Evolutionary conservation across 1,140 invertebrate genomes (phyloP).

Genomic region (Megathymus violae): DNA sequence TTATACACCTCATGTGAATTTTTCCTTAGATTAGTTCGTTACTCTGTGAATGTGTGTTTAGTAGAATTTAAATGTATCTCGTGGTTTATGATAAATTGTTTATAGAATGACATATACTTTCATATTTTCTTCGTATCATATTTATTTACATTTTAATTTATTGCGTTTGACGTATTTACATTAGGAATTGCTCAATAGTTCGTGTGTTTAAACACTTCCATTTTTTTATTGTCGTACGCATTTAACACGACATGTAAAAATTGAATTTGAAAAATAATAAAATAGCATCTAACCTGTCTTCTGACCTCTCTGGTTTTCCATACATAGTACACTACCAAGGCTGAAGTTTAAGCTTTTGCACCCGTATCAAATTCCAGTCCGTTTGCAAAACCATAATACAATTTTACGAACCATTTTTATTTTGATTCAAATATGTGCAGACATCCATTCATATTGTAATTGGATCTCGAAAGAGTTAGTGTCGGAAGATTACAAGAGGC

Average conservation of each 20-base stretch:
- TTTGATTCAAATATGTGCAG: not conserved
- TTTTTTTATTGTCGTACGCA: not conserved
- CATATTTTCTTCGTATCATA: conserved; percentile 28
- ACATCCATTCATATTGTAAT: conserved; percentile 5
- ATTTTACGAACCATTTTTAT: too few species aligned
- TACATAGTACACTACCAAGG: too few species aligned
- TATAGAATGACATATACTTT: conserved; percentile 33
- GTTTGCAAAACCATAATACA: too few species aligned
- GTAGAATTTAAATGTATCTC: conserved; percentile 55
- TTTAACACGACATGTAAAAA: too few species aligned
- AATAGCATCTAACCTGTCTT: too few species aligned
- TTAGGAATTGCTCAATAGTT: conserved; percentile 39
- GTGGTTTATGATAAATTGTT: conserved; percentile 40
- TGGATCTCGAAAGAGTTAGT: conserved; percentile 19
- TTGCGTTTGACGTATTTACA: conserved; percentile 10
- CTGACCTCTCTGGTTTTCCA: too few species aligned
- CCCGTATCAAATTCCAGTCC: too few species aligned
- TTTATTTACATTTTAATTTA: conserved; percentile 48
- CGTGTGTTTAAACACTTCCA: conserved; percentile 13
- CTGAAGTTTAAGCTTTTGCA: too few species aligned
- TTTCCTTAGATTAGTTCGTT: conserved; percentile 71
- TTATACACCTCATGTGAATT: conserved; percentile 77
- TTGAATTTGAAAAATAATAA: too few species aligned
- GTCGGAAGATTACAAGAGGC: conserved; percentile 19
- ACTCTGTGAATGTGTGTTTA: conserved; percentile 48